phyloP scores from a whole-genome alignment of 2,113 vertebrate species.

The Chiloscyllium plagiosum region DNA sequence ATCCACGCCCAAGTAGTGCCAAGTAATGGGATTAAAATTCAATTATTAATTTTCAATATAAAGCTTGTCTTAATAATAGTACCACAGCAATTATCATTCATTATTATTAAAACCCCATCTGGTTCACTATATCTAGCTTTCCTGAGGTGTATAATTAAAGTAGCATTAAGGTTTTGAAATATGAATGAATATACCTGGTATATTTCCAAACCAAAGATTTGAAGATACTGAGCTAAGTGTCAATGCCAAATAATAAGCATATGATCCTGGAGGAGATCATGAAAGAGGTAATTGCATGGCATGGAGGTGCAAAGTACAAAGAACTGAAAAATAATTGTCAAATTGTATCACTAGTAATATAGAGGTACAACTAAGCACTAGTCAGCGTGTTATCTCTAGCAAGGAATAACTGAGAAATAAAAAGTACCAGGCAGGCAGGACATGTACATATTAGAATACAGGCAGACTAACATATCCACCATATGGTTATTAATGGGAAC shows the following conservation, averaged over 20 bases:
- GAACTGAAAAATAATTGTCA: not conserved
- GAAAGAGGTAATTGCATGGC: not conserved
- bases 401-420: not conserved
- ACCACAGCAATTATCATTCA: no score
- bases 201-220: not conserved
- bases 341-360: not conserved
- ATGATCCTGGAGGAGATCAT: not conserved
- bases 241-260: not conserved
- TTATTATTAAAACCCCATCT: not conserved
- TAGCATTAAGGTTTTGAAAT: not conserved
- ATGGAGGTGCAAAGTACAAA: not conserved
- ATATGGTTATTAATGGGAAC: not conserved
- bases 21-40: no score
- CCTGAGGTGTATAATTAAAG: not conserved
- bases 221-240: not conserved
- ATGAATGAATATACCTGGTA: not conserved
- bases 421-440: not conserved
- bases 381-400: not conserved
- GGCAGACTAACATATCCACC: not conserved
- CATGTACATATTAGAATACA: not conserved
- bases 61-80: no score
- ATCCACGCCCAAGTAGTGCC: no score
- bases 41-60: no score
- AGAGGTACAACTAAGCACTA: not conserved
- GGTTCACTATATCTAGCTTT: not conserved